Percentiles rank a stretch among this genome's conserved stretches.
phyloP scores from a whole-genome alignment of 2,113 vertebrate species.

The Typhlomys cinereus region DNA sequence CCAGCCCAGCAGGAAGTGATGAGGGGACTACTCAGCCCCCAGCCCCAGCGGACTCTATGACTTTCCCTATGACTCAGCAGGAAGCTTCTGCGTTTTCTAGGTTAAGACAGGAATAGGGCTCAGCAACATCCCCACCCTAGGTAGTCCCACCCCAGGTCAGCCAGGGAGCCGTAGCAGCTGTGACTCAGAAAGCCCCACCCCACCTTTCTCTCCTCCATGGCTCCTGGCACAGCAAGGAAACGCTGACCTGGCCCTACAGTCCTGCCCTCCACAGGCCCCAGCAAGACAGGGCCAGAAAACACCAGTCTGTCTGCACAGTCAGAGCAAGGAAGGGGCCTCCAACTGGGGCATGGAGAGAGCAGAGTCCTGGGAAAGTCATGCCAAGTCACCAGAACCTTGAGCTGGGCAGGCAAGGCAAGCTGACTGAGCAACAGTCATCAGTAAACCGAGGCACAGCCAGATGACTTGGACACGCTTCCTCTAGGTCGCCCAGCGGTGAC shows the following conservation, averaged over 20 bases:
- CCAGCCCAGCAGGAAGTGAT: constrained; percentile 56
- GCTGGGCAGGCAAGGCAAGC: background rate
- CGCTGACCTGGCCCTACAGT: constrained; percentile 46
- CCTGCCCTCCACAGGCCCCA: background rate
- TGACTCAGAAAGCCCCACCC: constrained; percentile 70
- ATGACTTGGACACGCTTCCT: background rate
- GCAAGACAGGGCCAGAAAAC: constrained; percentile 25
- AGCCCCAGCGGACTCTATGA: background rate
- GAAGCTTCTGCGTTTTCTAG: background rate
- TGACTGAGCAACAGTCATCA: background rate
- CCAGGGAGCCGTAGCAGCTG: background rate
- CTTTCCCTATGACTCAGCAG: constrained; percentile 61
- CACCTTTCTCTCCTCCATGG: constrained; percentile 1
- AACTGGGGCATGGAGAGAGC: rapidly evolving
- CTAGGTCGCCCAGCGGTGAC: background rate
- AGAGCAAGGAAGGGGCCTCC: background rate
- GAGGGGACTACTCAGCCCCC: constrained; percentile 28
- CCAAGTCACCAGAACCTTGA: constrained; percentile 4
- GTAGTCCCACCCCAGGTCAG: background rate
- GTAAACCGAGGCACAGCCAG: background rate
- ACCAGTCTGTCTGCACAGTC: background rate
- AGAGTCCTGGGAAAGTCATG: background rate
- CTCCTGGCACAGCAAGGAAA: background rate
- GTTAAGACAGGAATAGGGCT: constrained; percentile 22
- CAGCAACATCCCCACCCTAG: background rate